Conservation (phyloP, 2,888 invertebrate species). For the Cyaniris semiargus region DNA sequence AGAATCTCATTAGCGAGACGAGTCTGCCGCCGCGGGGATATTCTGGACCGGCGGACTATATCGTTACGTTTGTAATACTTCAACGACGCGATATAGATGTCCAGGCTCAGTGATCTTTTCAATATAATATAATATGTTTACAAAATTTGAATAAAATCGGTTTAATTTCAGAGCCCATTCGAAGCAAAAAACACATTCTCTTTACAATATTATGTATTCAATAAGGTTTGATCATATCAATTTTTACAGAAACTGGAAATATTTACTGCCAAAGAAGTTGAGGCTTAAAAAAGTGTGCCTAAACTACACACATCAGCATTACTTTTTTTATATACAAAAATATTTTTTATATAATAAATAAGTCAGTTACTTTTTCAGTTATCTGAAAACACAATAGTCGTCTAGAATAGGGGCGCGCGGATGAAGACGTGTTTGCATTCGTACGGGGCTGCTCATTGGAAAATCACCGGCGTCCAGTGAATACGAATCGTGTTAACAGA, state of each 20-base stretch:
- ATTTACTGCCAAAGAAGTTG: too few species aligned
- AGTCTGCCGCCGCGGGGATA: conserved; percentile 54
- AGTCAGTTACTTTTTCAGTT: neutral
- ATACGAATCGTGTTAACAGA: conserved; percentile 56
- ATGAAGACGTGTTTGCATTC: conserved; percentile 73
- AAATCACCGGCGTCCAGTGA: conserved; percentile 71
- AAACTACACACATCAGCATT: too few species aligned
- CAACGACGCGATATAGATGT: too few species aligned
- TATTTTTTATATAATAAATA: too few species aligned
- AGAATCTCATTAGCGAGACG: conserved; percentile 78
- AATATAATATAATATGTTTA: too few species aligned
- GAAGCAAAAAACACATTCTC: too few species aligned
- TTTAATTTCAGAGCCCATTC: too few species aligned
- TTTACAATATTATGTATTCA: too few species aligned
- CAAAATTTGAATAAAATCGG: too few species aligned
- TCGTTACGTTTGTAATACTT: neutral
- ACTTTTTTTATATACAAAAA: too few species aligned
- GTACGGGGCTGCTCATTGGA: conserved; percentile 70
- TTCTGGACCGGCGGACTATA: conserved; percentile 48
- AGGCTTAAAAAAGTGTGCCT: too few species aligned
- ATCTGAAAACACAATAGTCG: neutral
- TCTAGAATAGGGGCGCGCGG: conserved; percentile 40
- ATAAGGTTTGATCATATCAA: neutral
- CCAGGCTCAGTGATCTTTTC: neutral
- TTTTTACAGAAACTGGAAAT: neutral